Percentiles rank a stretch among this genome's conserved stretches.
Evolutionary conservation across 37 sponge, comb jelly and placozoan species (phyloP).

Genomic region (Ephydatia muelleri): DNA sequence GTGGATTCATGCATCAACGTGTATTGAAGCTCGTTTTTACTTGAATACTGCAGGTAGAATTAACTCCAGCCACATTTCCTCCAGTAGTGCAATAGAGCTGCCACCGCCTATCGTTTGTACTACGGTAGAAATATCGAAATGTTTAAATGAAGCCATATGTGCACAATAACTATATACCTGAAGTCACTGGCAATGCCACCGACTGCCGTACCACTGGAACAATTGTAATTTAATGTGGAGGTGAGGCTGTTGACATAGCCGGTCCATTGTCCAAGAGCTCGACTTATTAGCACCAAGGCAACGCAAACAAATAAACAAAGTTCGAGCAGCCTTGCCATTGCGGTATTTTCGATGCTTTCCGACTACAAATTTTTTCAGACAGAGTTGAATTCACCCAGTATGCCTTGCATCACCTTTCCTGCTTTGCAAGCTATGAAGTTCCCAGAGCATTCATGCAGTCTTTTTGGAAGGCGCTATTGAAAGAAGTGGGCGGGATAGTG

Average conservation of each 20-base stretch:
- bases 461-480: no score
- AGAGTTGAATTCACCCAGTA: no score
- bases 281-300: no score
- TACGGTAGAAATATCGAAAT: neutral
- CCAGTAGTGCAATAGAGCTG: slow-evolving; percentile 55
- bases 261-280: slow-evolving; percentile 28
- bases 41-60: slow-evolving; percentile 54
- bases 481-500: no score
- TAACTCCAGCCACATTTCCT: slow-evolving; percentile 51
- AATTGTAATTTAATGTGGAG: slow-evolving; percentile 29
- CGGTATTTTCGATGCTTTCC: no score
- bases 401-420: no score
- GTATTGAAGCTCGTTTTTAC: neutral
- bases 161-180: slow-evolving; percentile 10
- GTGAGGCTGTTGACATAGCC: slow-evolving; percentile 49
- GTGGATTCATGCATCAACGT: neutral
- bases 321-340: no score
- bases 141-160: neutral
- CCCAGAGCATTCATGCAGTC: no score
- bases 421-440: no score
- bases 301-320: no score
- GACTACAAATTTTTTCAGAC: no score
- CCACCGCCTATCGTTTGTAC: slow-evolving; percentile 53
- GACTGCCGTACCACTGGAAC: slow-evolving; percentile 40
- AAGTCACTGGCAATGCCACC: slow-evolving; percentile 62